These are phyloP conservation scores for Periophthalmodon schlosseri DNA, from an alignment of 2,113 vertebrate genomes.

Conservation along the genomic window DNA sequence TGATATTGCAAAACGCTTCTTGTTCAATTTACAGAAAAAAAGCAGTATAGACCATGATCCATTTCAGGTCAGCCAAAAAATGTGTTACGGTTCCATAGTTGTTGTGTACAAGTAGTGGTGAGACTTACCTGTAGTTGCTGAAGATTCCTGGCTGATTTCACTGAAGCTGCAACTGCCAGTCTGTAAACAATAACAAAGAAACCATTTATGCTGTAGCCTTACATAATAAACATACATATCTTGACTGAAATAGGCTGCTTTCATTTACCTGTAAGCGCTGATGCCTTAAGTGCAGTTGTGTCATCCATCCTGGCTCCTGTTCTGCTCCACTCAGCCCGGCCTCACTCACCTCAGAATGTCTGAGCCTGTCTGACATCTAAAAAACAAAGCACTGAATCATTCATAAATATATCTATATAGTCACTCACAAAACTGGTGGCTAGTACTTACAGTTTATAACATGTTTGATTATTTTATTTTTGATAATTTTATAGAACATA, in stretches of 20 bases:
- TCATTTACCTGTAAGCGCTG: constrained; percentile 64
- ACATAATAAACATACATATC: neutral
- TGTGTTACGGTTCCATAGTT: too few species aligned
- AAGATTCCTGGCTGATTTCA: constrained; percentile 27
- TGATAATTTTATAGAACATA: too few species aligned
- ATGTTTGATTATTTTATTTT: too few species aligned
- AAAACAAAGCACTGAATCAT: neutral
- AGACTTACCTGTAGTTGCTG: neutral
- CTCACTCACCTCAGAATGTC: constrained; percentile 80
- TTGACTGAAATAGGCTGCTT: neutral
- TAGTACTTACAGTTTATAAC: too few species aligned
- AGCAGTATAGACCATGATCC: too few species aligned
- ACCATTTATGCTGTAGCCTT: neutral
- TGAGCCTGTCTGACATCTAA: constrained; percentile 86
- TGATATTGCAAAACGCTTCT: too few species aligned
- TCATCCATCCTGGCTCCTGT: constrained; percentile 83
- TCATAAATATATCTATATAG: neutral
- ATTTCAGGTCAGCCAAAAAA: too few species aligned
- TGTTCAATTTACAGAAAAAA: too few species aligned
- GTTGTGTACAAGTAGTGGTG: too few species aligned
- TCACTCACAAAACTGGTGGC: too few species aligned
- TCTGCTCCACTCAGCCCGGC: constrained; percentile 39
- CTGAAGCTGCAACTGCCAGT: constrained; percentile 29
- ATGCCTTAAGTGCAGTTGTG: constrained; percentile 66
- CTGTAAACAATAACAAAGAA: constrained; percentile 45